These are phyloP conservation scores for Muricea muricata DNA, from an alignment of 92 coral and sea anemone species.

Conservation along the genomic window DNA sequence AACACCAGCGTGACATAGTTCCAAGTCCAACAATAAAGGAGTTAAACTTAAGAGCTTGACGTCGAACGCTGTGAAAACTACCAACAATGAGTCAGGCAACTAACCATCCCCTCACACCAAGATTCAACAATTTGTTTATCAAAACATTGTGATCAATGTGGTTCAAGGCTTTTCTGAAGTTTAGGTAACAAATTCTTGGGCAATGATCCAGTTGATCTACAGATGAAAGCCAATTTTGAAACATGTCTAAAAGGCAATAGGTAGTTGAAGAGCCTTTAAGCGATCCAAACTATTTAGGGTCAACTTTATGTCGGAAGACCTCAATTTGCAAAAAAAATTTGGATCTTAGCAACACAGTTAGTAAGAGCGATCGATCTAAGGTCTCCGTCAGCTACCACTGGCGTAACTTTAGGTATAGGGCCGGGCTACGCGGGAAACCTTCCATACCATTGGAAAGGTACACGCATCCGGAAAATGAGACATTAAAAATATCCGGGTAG, in stretches of 20 bases:
- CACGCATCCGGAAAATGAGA: background rate
- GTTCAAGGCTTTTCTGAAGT: too few species aligned
- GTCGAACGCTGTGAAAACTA: constrained; percentile 37
- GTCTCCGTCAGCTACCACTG: background rate
- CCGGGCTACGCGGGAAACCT: background rate
- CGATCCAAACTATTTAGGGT: background rate
- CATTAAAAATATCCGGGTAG: constrained; percentile 1
- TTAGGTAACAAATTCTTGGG: too few species aligned
- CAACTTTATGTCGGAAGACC: background rate
- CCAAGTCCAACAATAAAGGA: background rate
- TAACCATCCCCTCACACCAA: constrained; percentile 26
- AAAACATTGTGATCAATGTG: constrained; percentile 18
- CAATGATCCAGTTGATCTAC: too few species aligned
- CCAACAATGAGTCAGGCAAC: constrained; percentile 27
- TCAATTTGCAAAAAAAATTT: constrained; percentile 3
- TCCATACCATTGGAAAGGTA: background rate
- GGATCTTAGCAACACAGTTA: constrained; percentile 6
- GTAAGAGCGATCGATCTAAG: constrained; percentile 17
- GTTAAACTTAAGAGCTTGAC: constrained; percentile 21
- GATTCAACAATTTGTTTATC: constrained; percentile 15
- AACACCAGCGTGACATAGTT: background rate
- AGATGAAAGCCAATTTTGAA: too few species aligned
- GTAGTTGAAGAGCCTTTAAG: too few species aligned
- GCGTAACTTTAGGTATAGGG: background rate
- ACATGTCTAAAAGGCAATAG: too few species aligned